Evolutionary conservation across 1,140 invertebrate genomes (phyloP), one percentile per base, ranked within the genome.

Genomic region (Zophobas atratus): DNA sequence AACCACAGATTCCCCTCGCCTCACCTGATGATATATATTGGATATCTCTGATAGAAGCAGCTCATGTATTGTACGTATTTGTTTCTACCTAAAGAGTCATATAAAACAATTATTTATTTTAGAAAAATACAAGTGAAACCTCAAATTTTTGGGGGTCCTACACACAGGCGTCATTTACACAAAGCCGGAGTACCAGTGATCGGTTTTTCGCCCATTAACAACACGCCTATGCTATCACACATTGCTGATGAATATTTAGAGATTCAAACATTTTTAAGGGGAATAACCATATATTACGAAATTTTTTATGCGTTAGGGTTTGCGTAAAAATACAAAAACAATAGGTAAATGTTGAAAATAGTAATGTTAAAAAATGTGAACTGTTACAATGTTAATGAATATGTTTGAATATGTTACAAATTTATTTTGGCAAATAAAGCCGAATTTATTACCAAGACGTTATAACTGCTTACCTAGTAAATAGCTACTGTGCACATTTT

Each of bases 201-300:
- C 51, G 94, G 95, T 39, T 95, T 96, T 85, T 94, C 94, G 0
- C 95, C 95, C 0, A 93, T 96, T 87, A 93, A 92, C 71, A 89
- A 92, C 81, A 95, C 94, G 0, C 91, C 90, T 0, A 88, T 93
- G 0, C 85, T 93, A 0, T 86, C 95, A 2, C 95, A 97, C 82
- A 94, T 95, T 82, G 92, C 95, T 85, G 91, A 97, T 82, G 95
- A 97, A 82, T 94, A 88, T 82, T 85, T 97, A 1, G 91, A 90
- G 77, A 91, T 92, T 35, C 88, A 89, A 6, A 88, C 90, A 0
- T 96, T 94, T 86, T 82, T 96, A 1, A 84, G 87, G 41, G 95
- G 95, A 3, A 92, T 96, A 41, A 84, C 91, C 1, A 92, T 95
- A 60, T 96, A 95, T 82, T 86, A 88, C 57, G 85, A 88, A 43